Evolutionary conservation across 2,113 vertebrate genomes (phyloP).

Genomic region (Labeo rohita): DNA sequence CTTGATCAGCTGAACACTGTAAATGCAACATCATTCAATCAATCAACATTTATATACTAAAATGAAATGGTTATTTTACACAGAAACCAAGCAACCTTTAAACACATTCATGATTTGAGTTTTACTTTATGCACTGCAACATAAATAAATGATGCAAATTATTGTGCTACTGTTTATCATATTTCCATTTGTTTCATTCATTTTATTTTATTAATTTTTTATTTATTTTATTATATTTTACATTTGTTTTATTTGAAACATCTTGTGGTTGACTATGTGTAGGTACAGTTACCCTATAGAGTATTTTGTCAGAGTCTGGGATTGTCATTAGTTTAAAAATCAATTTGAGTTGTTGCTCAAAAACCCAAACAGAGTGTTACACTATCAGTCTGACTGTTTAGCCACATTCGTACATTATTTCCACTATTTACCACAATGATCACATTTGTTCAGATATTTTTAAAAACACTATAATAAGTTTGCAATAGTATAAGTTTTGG

Average conservation of each 20-base stretch:
- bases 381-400: neutral
- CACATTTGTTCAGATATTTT: neutral
- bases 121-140: neutral
- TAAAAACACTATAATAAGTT: conserved; percentile 43
- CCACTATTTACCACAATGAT: neutral
- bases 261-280: neutral
- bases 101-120: too few species aligned
- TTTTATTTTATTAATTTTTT: neutral
- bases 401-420: neutral
- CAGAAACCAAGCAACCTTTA: neutral
- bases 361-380: neutral
- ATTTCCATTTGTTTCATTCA: neutral
- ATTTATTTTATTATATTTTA: neutral
- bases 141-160: neutral
- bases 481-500: conserved; percentile 44
- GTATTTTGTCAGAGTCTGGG: neutral
- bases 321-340: neutral
- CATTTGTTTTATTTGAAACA: neutral
- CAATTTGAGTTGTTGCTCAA: neutral
- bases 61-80: neutral
- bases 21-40: too few species aligned
- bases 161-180: neutral
- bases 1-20: too few species aligned
- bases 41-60: too few species aligned
- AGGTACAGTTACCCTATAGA: neutral